These are phyloP conservation scores for Xenopus laevis DNA, from an alignment of 2,113 vertebrate species.

Conservation along the genomic window DNA sequence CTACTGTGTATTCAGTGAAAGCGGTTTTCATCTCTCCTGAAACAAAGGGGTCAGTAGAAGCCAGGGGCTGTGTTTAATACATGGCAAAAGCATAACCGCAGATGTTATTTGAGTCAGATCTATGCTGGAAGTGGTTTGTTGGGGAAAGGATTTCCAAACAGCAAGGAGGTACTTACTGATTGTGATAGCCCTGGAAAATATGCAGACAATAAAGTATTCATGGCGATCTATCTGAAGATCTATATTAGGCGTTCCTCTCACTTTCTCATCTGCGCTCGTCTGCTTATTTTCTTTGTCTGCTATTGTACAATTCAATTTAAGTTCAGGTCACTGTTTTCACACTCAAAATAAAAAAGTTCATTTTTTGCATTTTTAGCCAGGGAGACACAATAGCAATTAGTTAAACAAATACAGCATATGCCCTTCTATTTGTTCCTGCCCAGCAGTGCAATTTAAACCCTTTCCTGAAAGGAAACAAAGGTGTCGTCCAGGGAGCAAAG, in stretches of 20 bases:
- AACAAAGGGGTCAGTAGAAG: slow-evolving; percentile 17
- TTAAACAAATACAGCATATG: too few relatives aligned
- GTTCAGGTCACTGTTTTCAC: not conserved
- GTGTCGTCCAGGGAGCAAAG: too few relatives aligned
- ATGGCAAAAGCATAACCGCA: slow-evolving; percentile 28
- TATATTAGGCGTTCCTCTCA: slow-evolving; percentile 1
- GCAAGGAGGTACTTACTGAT: slow-evolving; percentile 22
- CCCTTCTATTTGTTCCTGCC: too few relatives aligned
- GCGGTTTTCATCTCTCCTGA: slow-evolving; percentile 22
- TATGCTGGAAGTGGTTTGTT: slow-evolving; percentile 38
- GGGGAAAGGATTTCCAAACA: slow-evolving; percentile 35
- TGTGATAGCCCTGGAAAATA: slow-evolving; percentile 35
- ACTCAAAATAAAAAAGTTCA: too few relatives aligned
- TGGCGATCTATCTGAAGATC: slow-evolving; percentile 16
- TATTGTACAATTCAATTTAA: not conserved
- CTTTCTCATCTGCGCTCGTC: not conserved
- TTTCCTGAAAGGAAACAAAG: too few relatives aligned
- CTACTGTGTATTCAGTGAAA: slow-evolving; percentile 14
- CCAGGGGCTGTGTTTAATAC: slow-evolving; percentile 25
- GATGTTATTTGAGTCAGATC: slow-evolving; percentile 36
- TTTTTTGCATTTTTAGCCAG: too few relatives aligned
- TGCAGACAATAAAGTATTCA: slow-evolving; percentile 14
- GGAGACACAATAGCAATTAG: too few relatives aligned
- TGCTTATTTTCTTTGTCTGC: too few relatives aligned
- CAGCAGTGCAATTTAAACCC: too few relatives aligned